A percentile compares a stretch with the other conserved stretches of the same genome.
These are phyloP conservation scores for Cromileptes altivelis DNA, from an alignment of 2,113 vertebrate genomes.

Conservation along the genomic window DNA sequence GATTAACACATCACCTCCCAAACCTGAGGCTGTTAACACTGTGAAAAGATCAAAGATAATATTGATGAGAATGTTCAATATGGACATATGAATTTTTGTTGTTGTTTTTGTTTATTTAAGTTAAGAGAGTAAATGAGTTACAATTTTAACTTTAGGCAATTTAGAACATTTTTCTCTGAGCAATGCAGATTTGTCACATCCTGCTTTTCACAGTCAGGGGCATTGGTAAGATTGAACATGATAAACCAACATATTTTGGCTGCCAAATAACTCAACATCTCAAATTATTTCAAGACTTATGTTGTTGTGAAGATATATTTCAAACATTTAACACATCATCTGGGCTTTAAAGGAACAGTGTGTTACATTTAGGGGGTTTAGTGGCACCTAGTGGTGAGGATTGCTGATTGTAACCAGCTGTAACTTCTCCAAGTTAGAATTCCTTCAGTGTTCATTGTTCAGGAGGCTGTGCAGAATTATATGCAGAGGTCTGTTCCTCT, in stretches of 20 bases:
- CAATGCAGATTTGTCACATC: background rate
- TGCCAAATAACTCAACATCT: background rate
- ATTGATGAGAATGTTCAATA: background rate
- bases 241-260: background rate
- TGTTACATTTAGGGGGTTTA: too few species aligned
- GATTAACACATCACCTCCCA: slow-evolving; percentile 14
- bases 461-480: too few species aligned
- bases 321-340: background rate
- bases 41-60: background rate
- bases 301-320: background rate
- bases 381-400: too few species aligned
- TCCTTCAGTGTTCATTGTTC: too few species aligned
- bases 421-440: too few species aligned
- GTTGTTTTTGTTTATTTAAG: background rate
- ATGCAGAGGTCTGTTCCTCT: too few species aligned
- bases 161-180: background rate
- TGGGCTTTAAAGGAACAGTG: background rate
- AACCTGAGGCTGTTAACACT: background rate
- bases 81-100: background rate
- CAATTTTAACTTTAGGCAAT: background rate
- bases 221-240: background rate
- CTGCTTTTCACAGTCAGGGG: background rate
- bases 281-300: background rate
- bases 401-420: too few species aligned
- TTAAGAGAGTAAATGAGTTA: background rate